Percentiles rank a stretch among this genome's conserved stretches.
These are phyloP conservation scores for Bergia sp. DNA, from an alignment of 92 coral and sea anemone genomes.

Conservation along the genomic window DNA sequence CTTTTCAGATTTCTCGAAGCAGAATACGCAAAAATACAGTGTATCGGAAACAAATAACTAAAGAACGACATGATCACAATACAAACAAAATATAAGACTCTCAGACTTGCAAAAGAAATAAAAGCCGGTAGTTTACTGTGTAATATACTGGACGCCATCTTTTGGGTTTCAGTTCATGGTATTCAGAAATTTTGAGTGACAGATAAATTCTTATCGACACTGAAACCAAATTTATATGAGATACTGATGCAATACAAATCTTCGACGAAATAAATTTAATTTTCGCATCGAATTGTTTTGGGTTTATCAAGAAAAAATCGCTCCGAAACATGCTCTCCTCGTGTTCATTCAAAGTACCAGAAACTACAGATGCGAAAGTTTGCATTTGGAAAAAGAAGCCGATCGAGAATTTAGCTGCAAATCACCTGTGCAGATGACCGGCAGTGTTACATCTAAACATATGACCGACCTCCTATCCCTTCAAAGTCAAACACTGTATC, in stretches of 20 bases:
- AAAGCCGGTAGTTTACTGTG: neutral
- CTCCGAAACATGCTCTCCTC: neutral
- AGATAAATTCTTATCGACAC: neutral
- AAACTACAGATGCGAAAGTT: no score
- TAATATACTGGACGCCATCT: conserved; percentile 15
- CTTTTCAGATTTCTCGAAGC: neutral
- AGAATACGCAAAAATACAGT: neutral
- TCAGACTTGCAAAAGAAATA: neutral
- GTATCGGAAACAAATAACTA: neutral
- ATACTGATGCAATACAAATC: neutral
- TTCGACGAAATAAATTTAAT: neutral
- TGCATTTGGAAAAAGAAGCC: neutral
- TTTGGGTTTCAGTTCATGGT: neutral
- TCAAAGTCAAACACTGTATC: neutral
- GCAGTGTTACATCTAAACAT: neutral
- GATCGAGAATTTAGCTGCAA: neutral
- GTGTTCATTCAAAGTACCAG: neutral
- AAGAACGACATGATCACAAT: neutral
- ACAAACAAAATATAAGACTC: neutral
- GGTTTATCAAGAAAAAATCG: neutral
- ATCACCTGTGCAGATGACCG: neutral
- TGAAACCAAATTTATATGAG: neutral
- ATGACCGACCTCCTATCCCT: neutral
- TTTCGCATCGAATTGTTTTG: neutral
- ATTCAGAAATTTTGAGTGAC: neutral